A percentile compares a stretch with the other conserved stretches of the same genome.
Conservation (phyloP, 2,113 vertebrate species). For the Crotalus helleri region DNA sequence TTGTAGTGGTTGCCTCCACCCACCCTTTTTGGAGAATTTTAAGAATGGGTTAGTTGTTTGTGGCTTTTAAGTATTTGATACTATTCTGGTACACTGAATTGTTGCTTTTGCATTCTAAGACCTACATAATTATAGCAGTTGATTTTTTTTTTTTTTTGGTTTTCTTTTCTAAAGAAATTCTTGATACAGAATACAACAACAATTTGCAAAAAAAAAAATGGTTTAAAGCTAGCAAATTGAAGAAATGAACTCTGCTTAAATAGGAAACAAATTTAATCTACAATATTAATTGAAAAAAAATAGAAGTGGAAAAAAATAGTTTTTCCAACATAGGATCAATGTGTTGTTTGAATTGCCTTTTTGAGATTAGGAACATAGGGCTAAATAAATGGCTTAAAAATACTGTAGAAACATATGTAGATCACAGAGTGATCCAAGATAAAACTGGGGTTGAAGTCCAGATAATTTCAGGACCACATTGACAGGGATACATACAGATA, state of each 20-base stretch:
- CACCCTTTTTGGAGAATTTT: background rate
- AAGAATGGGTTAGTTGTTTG: background rate
- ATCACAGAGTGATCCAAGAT: background rate
- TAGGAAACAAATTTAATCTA: background rate
- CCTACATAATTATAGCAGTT: background rate
- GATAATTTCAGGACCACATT: background rate
- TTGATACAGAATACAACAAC: background rate
- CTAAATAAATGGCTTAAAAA: background rate
- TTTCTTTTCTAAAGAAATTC: background rate
- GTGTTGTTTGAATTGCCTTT: background rate
- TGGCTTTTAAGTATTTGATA: background rate
- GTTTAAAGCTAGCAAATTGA: background rate
- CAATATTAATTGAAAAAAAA: background rate
- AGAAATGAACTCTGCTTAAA: background rate
- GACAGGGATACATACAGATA: background rate
- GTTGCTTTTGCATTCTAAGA: background rate
- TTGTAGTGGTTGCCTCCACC: background rate
- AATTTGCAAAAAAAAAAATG: background rate
- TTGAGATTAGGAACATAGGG: background rate
- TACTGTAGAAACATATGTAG: background rate
- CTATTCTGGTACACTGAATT: background rate
- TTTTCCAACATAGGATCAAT: background rate
- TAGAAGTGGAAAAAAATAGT: background rate
- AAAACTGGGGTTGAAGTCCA: background rate
- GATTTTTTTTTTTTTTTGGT: background rate